A percentile compares a stretch with the other conserved stretches of the same genome.
phyloP scores from a whole-genome alignment of 2,888 invertebrate genomes.

The Cerastoderma edule region DNA sequence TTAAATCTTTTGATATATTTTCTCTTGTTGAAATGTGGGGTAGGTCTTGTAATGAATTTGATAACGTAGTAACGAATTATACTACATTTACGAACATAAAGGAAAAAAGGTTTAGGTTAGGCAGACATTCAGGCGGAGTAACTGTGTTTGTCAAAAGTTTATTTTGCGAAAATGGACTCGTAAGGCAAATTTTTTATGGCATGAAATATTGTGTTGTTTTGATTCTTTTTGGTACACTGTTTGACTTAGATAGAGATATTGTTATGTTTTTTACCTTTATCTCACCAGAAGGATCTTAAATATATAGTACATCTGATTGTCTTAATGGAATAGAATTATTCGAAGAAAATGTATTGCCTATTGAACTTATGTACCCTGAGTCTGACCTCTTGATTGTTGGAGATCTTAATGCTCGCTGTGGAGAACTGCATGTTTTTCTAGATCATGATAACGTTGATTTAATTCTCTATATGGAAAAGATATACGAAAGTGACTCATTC shows the following conservation, averaged over 20 bases:
- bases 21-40: background rate
- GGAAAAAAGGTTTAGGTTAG: background rate
- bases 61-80: background rate
- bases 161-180: background rate
- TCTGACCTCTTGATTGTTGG: background rate
- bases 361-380: background rate
- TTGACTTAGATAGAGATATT: background rate
- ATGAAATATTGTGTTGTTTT: background rate
- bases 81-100: background rate
- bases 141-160: background rate
- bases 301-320: background rate
- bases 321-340: constrained; percentile 1
- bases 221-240: background rate
- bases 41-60: background rate
- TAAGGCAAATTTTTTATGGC: background rate
- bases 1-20: constrained; percentile 2
- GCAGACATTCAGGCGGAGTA: background rate
- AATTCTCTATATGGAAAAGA: background rate
- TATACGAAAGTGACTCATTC: background rate
- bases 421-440: background rate
- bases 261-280: background rate
- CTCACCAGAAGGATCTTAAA: background rate
- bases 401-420: background rate
- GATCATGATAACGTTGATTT: background rate
- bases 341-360: background rate